Base-by-base conservation (phyloP, 2,797 vertebrate species). In the Vireo griseus region DNA sequence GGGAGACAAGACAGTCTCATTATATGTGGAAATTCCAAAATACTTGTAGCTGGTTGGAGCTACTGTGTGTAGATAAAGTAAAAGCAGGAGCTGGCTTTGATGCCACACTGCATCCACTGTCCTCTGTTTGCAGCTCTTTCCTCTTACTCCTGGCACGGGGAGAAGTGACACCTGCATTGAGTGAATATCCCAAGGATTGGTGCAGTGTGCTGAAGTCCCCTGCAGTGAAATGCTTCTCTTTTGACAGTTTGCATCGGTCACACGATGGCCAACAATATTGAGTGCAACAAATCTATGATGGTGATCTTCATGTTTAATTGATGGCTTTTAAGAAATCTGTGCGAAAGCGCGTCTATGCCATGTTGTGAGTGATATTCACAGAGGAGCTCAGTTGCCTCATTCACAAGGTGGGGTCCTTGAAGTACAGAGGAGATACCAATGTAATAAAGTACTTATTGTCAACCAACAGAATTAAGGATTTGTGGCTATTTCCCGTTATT, bases 401-500 rank as follows among this genome's bases (percentile, higher is more conserved):
- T 79, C 47, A 19, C 66, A 62, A 57, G 6, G 3, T 50, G 45
- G 45, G 11, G 69, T 85, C 61, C 26, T 28, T 81, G 80, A 78
- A 50, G 16, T 80, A 26, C 33, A n/a, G 44, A 84, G 48, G 16
- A 75, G 71, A 44, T 66, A 14, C 8, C 25, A 92, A 55, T 5
- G 5, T 47, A 72, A 35, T 77, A 50, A 83, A 66, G 6, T 61
- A 54, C 57, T 55, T 89, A 14, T 17, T 62, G 29, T 3, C 6
- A 5, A 16, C 37, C 25, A 86, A 28, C 21, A 33, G 37, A 94
- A 59, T 77, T 29, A 37, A 67, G 73, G 28, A 16, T 33, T 62
- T 91, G 82, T 66, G 37, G 85, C 12, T 95, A 42, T 62, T 77
- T 97, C 35, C 52, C 39, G 2, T 75, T 54, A 58, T 88, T 85